Evolutionary conservation across 2,888 invertebrate genomes (phyloP), one percentile per base, ranked within the genome.

Genomic region (Sinohyriopsis cumingii): DNA sequence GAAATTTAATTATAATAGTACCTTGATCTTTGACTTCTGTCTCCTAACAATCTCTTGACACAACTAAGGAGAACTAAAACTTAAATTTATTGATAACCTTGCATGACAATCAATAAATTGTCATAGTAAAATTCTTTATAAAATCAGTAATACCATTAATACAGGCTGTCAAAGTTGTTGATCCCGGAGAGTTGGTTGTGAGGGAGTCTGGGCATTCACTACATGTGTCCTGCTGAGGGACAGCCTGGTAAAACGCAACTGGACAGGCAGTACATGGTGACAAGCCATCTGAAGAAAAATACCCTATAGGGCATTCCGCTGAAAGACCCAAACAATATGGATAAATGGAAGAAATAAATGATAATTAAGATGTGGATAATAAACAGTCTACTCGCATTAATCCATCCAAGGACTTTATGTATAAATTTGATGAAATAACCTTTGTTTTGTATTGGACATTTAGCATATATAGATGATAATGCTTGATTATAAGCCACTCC

Each of bases 191-290:
- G 2, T 20, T 9, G 2, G 85, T 85, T 12, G 78, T 71, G 28
- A 69, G 55, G 59, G 71, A 61, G 9, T 59, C 33, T 12, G 59
- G 15, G 68, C 85, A 85, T 22, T 74, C 71, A 1, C 65, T 60
- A 67, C 85, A 85, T 24, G 72, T 74, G n/a, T 67, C 75, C 15
- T 73, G 71, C 12, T 73, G 61, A 0, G 64, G 18, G 5, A 25
- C 28, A 5, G 76, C 28, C 68, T 77, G 80, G 68, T 78, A 84
- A 73, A 76, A 82, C 19, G 77, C 77, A 20, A 57, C 69, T 9
- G 83, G 85, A 66, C 85, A 85, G 5, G 63, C 24, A 20, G 67
- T 74, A 67, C 83, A 84, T 1, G 82, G 81, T 45, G 59, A 60
- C 3, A 83, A 71, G 3, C 85, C 85, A 67, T 79, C 79, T 15